A percentile compares a stretch with the other conserved stretches of the same genome.
Conservation (phyloP, 2,888 invertebrate species). For the Oxytorus armatus region DNA sequence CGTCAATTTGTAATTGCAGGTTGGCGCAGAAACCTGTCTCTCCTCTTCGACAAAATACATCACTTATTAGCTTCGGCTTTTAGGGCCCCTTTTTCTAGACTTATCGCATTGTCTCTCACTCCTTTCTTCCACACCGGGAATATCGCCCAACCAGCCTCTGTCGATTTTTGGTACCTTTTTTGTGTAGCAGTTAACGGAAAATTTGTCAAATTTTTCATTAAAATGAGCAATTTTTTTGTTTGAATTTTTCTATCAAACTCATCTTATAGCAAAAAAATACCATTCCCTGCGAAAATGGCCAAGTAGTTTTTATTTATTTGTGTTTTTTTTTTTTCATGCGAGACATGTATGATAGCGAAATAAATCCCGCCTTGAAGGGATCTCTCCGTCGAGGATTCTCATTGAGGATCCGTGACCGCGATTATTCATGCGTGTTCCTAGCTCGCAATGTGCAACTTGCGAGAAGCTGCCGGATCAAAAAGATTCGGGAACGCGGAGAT, state of each 20-base stretch:
- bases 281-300: too few relatives aligned
- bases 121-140: slow-evolving; percentile 24
- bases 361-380: slow-evolving; percentile 39
- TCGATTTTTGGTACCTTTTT: neutral
- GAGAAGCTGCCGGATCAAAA: slow-evolving; percentile 45
- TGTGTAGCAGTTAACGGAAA: neutral
- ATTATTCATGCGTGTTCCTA: slow-evolving; percentile 60
- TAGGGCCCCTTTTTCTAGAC: slow-evolving; percentile 21
- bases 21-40: slow-evolving; percentile 52
- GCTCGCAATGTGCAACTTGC: neutral
- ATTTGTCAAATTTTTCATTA: neutral
- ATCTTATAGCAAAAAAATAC: too few relatives aligned
- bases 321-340: neutral
- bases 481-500: slow-evolving; percentile 63
- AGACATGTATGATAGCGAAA: slow-evolving; percentile 24
- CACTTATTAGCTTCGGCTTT: slow-evolving; percentile 43
- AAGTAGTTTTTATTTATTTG: too few relatives aligned
- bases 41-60: slow-evolving; percentile 51
- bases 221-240: too few relatives aligned
- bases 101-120: slow-evolving; percentile 25
- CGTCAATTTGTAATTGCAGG: slow-evolving; percentile 60
- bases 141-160: neutral
- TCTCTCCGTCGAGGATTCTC: slow-evolving; percentile 26
- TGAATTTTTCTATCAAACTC: too few relatives aligned
- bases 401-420: slow-evolving; percentile 52